These are phyloP conservation scores for Astropecten irregularis DNA, from an alignment of 53 echinoderm and acorn worm genomes.

Conservation along the genomic window DNA sequence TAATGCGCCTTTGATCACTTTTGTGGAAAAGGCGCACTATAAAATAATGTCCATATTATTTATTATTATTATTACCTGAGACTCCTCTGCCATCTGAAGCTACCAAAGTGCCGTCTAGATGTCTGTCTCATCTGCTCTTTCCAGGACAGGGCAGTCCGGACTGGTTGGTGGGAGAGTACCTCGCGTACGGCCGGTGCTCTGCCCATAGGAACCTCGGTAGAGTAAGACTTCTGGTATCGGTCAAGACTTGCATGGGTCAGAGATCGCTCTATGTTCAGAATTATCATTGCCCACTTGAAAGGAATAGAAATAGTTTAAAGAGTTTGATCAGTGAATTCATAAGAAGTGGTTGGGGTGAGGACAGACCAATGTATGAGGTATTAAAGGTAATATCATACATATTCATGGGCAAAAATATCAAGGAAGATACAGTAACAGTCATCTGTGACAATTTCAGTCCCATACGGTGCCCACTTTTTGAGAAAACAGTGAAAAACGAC, in stretches of 20 bases:
- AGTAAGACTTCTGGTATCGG: slow-evolving; percentile 70
- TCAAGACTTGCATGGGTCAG: slow-evolving; percentile 57
- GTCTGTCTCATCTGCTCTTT: slow-evolving; percentile 14
- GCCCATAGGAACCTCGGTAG: slow-evolving; percentile 50
- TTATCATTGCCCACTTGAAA: slow-evolving; percentile 89
- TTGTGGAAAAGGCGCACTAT: no score
- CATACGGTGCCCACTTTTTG: no score
- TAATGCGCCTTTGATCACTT: no score
- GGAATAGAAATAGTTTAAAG: neutral
- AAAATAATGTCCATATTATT: no score
- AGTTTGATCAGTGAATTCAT: no score
- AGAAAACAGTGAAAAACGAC: no score
- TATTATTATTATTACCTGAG: slow-evolving; percentile 10
- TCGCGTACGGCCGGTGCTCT: slow-evolving; percentile 39
- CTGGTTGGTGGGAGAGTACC: slow-evolving; percentile 39
- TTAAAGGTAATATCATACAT: no score
- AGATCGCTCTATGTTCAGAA: slow-evolving; percentile 85
- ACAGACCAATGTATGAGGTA: no score
- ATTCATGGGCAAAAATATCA: no score
- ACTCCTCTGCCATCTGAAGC: slow-evolving; percentile 48
- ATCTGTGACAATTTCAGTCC: no score
- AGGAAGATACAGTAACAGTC: no score
- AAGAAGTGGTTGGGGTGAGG: no score
- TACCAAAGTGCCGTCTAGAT: slow-evolving; percentile 7
- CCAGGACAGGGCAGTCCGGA: slow-evolving; percentile 30